Percentiles rank a stretch among this genome's conserved stretches.
Evolutionary conservation across 2,113 vertebrate genomes (phyloP).

Genomic region (Scatophagus argus): DNA sequence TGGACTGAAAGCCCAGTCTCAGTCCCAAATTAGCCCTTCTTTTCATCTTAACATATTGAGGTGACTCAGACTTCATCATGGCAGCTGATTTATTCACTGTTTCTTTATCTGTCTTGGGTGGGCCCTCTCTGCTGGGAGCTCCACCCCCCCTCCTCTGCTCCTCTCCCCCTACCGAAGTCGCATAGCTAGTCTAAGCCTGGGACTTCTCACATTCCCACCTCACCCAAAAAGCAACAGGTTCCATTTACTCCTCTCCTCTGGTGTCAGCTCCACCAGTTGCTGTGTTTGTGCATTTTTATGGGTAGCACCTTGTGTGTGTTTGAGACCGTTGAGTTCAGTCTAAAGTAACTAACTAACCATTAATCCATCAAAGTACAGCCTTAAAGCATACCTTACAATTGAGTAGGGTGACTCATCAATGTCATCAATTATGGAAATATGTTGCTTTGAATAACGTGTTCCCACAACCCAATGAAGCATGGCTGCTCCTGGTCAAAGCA

Average conservation of each 20-base stretch:
- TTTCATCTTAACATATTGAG: conserved; percentile 24
- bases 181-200: conserved; percentile 71
- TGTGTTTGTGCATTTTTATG: conserved; percentile 83
- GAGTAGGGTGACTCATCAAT: too few species aligned
- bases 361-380: background rate
- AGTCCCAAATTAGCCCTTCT: conserved; percentile 30
- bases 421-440: too few species aligned
- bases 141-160: background rate
- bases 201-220: conserved; percentile 82
- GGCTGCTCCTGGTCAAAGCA: too few species aligned
- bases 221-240: conserved; percentile 82
- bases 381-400: background rate
- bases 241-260: conserved; percentile 78
- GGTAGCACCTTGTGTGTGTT: conserved; percentile 54
- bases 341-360: too few species aligned
- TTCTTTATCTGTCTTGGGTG: conserved; percentile 68
- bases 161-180: conserved; percentile 22
- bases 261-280: conserved; percentile 76
- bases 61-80: conserved; percentile 17
- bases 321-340: conserved; percentile 26
- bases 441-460: too few species aligned
- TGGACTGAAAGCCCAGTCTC: conserved; percentile 5
- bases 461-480: too few species aligned
- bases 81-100: conserved; percentile 71
- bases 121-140: conserved; percentile 41